phyloP scores from a whole-genome alignment of 92 coral and sea anemone genomes.

The Phenganax subtilis region DNA sequence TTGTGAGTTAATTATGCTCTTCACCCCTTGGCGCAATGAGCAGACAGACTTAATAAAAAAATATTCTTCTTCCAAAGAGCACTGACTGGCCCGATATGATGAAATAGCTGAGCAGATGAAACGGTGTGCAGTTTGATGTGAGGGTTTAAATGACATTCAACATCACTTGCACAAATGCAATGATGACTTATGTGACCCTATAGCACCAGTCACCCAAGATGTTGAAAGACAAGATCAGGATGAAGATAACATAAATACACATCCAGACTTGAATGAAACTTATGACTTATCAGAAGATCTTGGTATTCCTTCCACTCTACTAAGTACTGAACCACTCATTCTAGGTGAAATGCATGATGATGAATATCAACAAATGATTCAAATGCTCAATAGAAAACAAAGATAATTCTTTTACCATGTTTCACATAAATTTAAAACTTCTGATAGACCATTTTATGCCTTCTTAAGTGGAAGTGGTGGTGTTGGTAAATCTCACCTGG shows the following conservation, averaged over 20 bases:
- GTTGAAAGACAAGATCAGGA: background rate
- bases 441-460: slow-evolving; percentile 15
- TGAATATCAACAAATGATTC: no score
- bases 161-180: background rate
- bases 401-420: no score
- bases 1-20: background rate
- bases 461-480: slow-evolving; percentile 28
- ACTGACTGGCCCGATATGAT: background rate
- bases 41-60: no score
- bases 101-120: no score
- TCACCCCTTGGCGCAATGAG: no score
- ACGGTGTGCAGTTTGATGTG: no score
- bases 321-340: no score
- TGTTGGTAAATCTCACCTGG: background rate
- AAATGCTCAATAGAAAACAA: no score
- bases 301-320: no score
- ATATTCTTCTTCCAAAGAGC: background rate
- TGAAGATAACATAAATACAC: background rate
- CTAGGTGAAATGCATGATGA: no score
- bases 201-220: slow-evolving; percentile 16
- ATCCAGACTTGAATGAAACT: slow-evolving; percentile 1
- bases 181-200: slow-evolving; percentile 35
- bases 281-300: background rate
- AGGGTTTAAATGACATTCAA: no score
- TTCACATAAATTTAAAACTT: no score